Percentiles rank a stretch among this genome's conserved stretches.
phyloP scores from a whole-genome alignment of 2,888 invertebrate genomes.

The Stegophylla sp. region DNA sequence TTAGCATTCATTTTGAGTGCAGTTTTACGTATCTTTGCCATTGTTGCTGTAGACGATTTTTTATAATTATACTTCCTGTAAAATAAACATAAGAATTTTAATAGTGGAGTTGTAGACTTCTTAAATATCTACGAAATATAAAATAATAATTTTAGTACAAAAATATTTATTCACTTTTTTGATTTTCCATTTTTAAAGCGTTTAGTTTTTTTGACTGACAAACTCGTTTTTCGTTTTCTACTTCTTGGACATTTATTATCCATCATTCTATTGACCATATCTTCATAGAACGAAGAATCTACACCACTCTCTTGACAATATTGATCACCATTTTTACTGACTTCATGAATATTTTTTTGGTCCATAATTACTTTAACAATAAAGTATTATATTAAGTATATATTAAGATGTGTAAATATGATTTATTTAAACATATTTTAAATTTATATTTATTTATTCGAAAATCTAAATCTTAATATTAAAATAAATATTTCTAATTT shows the following conservation, averaged over 20 bases:
- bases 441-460: no score
- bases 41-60: not conserved
- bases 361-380: not conserved
- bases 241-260: not conserved
- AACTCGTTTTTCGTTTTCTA: slow-evolving; percentile 42
- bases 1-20: slow-evolving; percentile 34
- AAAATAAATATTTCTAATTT: no score
- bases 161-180: slow-evolving; percentile 29
- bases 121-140: no score
- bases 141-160: not conserved
- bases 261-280: slow-evolving; percentile 24
- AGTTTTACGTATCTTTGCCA: slow-evolving; percentile 27
- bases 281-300: not conserved
- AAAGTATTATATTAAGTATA: no score
- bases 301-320: not conserved
- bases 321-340: not conserved
- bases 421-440: no score
- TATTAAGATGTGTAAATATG: no score
- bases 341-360: not conserved
- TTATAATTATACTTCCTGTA: slow-evolving; percentile 1
- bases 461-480: no score
- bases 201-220: slow-evolving; percentile 11
- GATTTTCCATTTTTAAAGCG: slow-evolving; percentile 13
- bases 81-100: not conserved
- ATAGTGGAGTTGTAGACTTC: no score